Percentiles rank a stretch among this genome's conserved stretches.
Conservation (phyloP, 2,888 invertebrate genomes). For the Harpalus rufipes region DNA sequence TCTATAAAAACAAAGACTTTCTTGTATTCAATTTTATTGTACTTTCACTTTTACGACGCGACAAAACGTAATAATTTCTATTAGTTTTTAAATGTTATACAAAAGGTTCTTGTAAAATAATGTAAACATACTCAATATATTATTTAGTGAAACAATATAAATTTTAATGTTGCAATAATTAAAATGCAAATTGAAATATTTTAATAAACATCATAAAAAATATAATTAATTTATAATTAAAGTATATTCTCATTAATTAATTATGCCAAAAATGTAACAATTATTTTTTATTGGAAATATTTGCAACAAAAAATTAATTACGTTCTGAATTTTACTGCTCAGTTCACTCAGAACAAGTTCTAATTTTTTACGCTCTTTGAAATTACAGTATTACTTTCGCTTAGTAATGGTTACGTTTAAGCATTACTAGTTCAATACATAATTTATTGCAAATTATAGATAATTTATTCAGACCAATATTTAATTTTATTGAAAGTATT, state of each 20-base stretch:
- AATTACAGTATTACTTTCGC: conserved; percentile 37
- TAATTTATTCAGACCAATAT: conserved; percentile 12
- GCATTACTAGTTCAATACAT: conserved; percentile 3
- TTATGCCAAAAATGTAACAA: conserved; percentile 16
- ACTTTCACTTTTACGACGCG: conserved; percentile 34
- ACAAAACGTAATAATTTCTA: conserved; percentile 40
- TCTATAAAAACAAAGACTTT: conserved; percentile 27
- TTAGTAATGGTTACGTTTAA: conserved; percentile 4
- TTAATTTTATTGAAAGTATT: conserved; percentile 9
- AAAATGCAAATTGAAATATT: background rate
- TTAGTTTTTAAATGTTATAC: conserved; percentile 12
- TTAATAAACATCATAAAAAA: background rate
- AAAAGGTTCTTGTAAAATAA: background rate
- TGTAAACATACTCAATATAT: no score
- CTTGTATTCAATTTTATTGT: conserved; percentile 16
- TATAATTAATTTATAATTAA: conserved; percentile 29
- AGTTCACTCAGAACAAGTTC: conserved; percentile 2
- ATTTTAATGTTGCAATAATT: background rate
- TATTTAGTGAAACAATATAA: no score
- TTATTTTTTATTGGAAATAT: background rate
- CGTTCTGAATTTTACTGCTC: background rate
- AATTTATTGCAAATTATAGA: background rate
- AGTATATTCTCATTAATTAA: conserved; percentile 8
- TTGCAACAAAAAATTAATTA: conserved; percentile 28
- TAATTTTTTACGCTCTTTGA: conserved; percentile 12